These are phyloP conservation scores for Lasioglossum marginatum DNA, from an alignment of 2,888 invertebrate genomes.

Conservation along the genomic window DNA sequence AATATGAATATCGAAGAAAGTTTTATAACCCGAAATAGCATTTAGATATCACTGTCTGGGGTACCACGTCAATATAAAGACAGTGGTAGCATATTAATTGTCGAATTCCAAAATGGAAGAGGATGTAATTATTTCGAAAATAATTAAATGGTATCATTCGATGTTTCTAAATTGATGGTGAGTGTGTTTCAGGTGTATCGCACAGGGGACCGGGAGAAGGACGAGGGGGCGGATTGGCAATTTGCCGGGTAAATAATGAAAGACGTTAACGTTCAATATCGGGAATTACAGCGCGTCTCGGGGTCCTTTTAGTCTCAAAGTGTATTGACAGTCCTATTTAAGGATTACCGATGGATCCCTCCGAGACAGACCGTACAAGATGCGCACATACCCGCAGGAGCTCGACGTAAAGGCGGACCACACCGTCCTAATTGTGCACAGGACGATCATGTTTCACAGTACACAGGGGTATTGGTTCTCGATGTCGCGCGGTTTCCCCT, in stretches of 20 bases:
- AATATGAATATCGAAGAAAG: not conserved
- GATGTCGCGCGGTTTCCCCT: constrained; percentile 58
- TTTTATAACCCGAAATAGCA: not conserved
- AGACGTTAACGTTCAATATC: not conserved
- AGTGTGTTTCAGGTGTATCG: not conserved
- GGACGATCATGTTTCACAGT: constrained; percentile 74
- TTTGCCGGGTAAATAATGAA: not conserved
- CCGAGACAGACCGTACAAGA: constrained; percentile 45
- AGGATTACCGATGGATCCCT: constrained; percentile 58
- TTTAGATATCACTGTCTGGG: not conserved
- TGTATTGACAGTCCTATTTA: constrained; percentile 46
- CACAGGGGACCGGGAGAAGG: not conserved
- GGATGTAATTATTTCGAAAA: too few relatives aligned
- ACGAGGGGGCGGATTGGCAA: not conserved
- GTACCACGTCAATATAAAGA: not conserved
- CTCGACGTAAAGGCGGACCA: constrained; percentile 60
- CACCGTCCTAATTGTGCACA: constrained; percentile 72
- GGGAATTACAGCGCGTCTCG: not conserved
- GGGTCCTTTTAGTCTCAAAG: not conserved
- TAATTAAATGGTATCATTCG: too few relatives aligned
- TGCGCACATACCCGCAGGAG: constrained; percentile 53
- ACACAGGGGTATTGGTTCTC: constrained; percentile 73
- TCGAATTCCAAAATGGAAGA: not conserved
- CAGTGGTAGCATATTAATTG: too few relatives aligned
- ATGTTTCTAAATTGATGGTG: not conserved